phyloP scores from a whole-genome alignment of 2,113 vertebrate genomes.

The Rhombomys opimus region DNA sequence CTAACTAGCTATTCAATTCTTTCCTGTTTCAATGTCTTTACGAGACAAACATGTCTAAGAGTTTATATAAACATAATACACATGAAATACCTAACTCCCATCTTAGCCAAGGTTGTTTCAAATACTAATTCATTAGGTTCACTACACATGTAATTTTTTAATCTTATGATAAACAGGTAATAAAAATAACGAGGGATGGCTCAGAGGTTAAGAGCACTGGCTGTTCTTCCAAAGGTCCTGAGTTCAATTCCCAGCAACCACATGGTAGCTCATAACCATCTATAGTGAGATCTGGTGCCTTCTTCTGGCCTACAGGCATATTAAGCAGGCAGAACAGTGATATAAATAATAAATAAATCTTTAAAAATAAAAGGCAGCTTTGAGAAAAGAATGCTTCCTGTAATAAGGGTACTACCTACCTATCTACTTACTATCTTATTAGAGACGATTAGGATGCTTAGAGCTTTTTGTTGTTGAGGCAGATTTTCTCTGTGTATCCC shows the following conservation, averaged over 20 bases:
- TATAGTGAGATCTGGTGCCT: no score
- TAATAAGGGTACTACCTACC: neutral
- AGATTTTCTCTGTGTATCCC: neutral
- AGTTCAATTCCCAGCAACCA: no score
- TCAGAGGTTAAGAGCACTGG: no score
- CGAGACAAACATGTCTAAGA: neutral
- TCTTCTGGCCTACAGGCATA: no score
- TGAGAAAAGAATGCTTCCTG: neutral
- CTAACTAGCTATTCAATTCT: neutral
- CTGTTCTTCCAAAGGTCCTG: no score
- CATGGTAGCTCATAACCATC: no score
- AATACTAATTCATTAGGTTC: neutral
- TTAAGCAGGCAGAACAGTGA: no score
- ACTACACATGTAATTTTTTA: neutral
- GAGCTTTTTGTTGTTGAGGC: neutral
- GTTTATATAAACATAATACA: neutral
- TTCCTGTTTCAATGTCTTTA: neutral
- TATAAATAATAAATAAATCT: no score
- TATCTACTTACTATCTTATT: neutral
- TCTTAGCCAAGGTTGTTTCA: neutral
- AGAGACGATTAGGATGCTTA: neutral
- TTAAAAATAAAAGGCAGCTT: neutral
- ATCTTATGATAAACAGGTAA: neutral
- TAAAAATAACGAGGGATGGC: neutral
- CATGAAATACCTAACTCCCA: neutral